Evolutionary conservation across 2,113 vertebrate genomes (phyloP), one percentile per base, ranked within the genome.

Genomic region (Lophius piscatorius): DNA sequence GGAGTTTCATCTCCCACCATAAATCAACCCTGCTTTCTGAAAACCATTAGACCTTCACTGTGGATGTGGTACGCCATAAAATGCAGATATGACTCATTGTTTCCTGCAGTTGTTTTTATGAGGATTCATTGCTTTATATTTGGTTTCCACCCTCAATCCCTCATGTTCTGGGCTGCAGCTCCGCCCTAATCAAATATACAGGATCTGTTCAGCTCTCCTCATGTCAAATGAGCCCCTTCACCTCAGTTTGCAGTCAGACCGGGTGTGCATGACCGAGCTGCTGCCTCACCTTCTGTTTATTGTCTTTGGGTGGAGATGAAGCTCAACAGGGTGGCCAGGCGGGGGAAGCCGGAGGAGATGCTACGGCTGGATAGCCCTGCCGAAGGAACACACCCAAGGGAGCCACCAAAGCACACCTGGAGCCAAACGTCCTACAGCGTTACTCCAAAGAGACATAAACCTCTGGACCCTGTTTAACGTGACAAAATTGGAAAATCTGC

Each of bases 281-380:
- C 60, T 57, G 74, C 36, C 66, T 63, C 64, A 68, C 54, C 58
- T 56, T 34, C 29, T 23, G 39, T 81, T 79, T 83, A 75, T 79
- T 81, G 47, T 77, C 21, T 61, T 80, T 83, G 76, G 85, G 67
- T 0, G 26, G 41, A 72, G 76, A 87, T 85, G 71, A 85, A 82
- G 58, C 17, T 0, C 48, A 33, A 16, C 59, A 26, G 47, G 0
- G 24, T 18, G 9, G 68, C 40, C 61, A 58, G 70, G 16, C 60
- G 31, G 47, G 38, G 58, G 70, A 47, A 22, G 14, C 24, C 57
- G 54, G 60, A 47, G 24, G 46, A 68, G 76, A 63, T 35, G 52
- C 51, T 61, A 54, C 59, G 33, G 70, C 34, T 41, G 35, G 13
- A 21, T 23, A 64, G 24, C 9, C 36, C 60, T 47, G 79, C 70